Evolutionary conservation across 2,113 vertebrate genomes (phyloP).

Genomic region (Hippolais icterina): DNA sequence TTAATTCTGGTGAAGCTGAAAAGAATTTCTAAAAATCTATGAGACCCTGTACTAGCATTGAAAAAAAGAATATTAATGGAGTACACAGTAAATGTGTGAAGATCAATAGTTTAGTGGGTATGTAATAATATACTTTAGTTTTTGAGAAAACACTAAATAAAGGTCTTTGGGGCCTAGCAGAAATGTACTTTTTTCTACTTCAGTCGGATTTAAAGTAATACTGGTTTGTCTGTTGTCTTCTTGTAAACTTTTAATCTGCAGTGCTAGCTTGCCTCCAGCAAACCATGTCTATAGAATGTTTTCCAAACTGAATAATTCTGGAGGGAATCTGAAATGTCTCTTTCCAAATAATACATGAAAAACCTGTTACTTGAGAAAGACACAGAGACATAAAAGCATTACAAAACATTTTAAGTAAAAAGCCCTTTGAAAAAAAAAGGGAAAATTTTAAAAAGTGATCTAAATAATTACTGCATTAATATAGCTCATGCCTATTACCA

Average conservation of each 20-base stretch:
- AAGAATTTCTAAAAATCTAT: neutral
- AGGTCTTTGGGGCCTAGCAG: neutral
- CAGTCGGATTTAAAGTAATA: conserved; percentile 46
- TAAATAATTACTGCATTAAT: conserved; percentile 58
- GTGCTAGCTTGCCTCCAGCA: conserved; percentile 71
- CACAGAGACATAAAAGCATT: conserved; percentile 62
- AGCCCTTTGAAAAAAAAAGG: neutral
- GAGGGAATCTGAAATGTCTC: conserved; percentile 68
- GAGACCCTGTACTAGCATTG: neutral
- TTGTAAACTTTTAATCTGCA: conserved; percentile 70
- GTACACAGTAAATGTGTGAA: neutral
- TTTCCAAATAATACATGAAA: conserved; percentile 65
- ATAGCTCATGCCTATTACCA: neutral
- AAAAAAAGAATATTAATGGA: neutral
- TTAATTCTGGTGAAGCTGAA: neutral
- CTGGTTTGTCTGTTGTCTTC: conserved; percentile 57
- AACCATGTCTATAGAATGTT: conserved; percentile 73
- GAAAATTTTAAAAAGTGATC: conserved; percentile 31
- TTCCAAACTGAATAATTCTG: conserved; percentile 70
- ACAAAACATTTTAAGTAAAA: conserved; percentile 63
- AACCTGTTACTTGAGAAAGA: conserved; percentile 61
- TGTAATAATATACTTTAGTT: neutral
- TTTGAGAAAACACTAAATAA: conserved; percentile 15
- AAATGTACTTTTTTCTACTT: conserved; percentile 33
- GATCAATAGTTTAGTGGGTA: neutral